phyloP scores from a whole-genome alignment of 2,888 invertebrate genomes.

The Biston betularia region DNA sequence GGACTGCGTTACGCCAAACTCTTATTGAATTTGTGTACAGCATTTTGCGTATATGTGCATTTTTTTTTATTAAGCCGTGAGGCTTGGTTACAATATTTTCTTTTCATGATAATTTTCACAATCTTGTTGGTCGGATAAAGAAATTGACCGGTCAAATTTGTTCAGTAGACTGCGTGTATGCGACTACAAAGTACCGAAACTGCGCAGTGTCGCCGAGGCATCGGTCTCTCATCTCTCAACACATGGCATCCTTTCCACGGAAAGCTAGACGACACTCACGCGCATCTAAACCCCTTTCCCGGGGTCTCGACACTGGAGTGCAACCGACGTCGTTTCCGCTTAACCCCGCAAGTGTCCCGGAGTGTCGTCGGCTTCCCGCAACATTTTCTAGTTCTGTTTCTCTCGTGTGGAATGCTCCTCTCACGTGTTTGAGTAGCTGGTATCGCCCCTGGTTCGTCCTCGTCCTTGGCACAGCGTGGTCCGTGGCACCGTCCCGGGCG shows the following conservation, averaged over 20 bases:
- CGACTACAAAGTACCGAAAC: constrained; percentile 22
- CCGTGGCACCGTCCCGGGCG: constrained; percentile 43
- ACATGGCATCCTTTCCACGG: constrained; percentile 45
- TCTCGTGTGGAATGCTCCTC: constrained; percentile 72
- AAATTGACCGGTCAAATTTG: not conserved
- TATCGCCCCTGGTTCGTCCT: constrained; percentile 51
- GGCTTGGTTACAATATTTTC: too few relatives aligned
- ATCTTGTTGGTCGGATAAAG: not conserved
- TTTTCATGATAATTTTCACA: not conserved
- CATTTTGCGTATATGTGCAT: constrained; percentile 18
- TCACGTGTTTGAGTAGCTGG: constrained; percentile 46
- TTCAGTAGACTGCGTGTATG: constrained; percentile 24
- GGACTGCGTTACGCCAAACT: constrained; percentile 25
- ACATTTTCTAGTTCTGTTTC: constrained; percentile 67
- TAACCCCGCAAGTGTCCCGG: constrained; percentile 1
- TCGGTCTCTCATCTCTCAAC: constrained; percentile 43
- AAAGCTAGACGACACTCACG: constrained; percentile 43
- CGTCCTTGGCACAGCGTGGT: constrained; percentile 61
- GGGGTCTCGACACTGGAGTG: constrained; percentile 3
- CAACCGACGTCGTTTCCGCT: constrained; percentile 6
- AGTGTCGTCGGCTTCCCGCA: constrained; percentile 70
- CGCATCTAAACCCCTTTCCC: constrained; percentile 15
- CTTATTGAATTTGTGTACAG: constrained; percentile 22
- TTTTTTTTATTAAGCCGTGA: constrained; percentile 1
- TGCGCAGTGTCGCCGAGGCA: constrained; percentile 37